Evolutionary conservation across 2,113 vertebrate genomes (phyloP).

Genomic region (Typhlomys cinereus): DNA sequence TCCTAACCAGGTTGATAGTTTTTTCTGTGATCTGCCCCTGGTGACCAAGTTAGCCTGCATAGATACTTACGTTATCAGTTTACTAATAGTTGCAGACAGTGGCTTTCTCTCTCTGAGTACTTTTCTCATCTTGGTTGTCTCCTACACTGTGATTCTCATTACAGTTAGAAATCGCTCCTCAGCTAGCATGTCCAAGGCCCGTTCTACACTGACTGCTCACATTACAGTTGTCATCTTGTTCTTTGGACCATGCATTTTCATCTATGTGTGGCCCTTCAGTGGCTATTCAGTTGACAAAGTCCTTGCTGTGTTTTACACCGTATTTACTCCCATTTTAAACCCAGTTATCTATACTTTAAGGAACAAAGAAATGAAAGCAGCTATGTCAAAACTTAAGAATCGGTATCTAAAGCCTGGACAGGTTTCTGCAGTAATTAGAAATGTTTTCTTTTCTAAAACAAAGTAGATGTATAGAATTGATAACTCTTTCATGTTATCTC

Average conservation of each 20-base stretch:
- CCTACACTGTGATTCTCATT: slow-evolving; percentile 68
- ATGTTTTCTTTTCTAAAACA: not conserved
- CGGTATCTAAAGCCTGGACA: slow-evolving; percentile 21
- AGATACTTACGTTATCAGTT: not conserved
- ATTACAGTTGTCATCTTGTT: slow-evolving; percentile 70
- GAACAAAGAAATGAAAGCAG: slow-evolving; percentile 74
- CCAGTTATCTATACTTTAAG: slow-evolving; percentile 71
- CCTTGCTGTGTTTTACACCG: slow-evolving; percentile 74
- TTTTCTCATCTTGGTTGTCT: slow-evolving; percentile 54
- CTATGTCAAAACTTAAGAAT: slow-evolving; percentile 68
- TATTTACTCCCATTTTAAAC: slow-evolving; percentile 74
- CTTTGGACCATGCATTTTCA: slow-evolving; percentile 73
- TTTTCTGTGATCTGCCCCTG: slow-evolving; percentile 2
- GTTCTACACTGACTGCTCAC: slow-evolving; percentile 62
- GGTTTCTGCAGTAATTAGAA: slow-evolving; percentile 45
- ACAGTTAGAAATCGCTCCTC: slow-evolving; percentile 59
- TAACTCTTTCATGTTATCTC: not conserved
- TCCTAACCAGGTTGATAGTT: not conserved
- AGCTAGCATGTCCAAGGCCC: slow-evolving; percentile 63
- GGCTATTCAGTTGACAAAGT: slow-evolving; percentile 70
- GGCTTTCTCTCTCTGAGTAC: not conserved
- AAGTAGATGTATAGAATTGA: not conserved
- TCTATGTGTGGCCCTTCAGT: slow-evolving; percentile 68
- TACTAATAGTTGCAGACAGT: slow-evolving; percentile 3
- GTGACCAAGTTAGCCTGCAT: not conserved